Base-by-base conservation (phyloP, 2,888 invertebrate species). In the Tridacna crocea region DNA sequence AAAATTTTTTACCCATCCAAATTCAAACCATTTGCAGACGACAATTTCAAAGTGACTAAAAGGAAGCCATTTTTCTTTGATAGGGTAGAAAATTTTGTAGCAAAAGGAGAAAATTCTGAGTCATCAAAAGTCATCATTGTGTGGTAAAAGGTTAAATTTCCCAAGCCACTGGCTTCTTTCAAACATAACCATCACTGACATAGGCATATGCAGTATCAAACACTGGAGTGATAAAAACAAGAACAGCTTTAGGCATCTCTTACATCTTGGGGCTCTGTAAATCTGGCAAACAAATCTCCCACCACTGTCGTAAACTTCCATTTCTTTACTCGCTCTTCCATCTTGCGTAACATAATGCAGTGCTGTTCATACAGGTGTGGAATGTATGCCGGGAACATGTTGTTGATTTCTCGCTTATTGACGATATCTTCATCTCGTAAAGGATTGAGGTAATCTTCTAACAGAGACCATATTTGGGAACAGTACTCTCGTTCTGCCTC, bases 401-500 rank as follows among this genome's bases (percentile, higher is more conserved):
- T 89, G 82, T 94, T 94, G 87, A 85, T 91, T 72, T 91, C 90
- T 55, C 88, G 75, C 13, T 83, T 55, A 47, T 85, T 84, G 66
- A 92, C 83, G 51, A 91, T 85, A 51, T 88, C 89, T 36, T 88
- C 88, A 27, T 91, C 88, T 79, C 93, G 93, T 48, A 95, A 88
- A 0, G 94, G 94, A 66, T 92, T 91, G 26, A 94, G 93, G 85
- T 94, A 95, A 22, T 92, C 92, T 78, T 95, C 94, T 65, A 95
- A 90, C 55, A 95, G 89, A 0, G 93, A 93, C 94, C 94, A 94
- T 65, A 95, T 91, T n/a, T 93, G 93, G 22, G 92, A 90, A 88
- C 95, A 95, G 89, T 95, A 95, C 66, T 93, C 94, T 73, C 93
- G 90, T 83, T 95, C 95, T 0, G 94, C 94, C 68, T 95, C 94